Conservation (phyloP, 2,797 vertebrate species). For the Miichthys miiuy region DNA sequence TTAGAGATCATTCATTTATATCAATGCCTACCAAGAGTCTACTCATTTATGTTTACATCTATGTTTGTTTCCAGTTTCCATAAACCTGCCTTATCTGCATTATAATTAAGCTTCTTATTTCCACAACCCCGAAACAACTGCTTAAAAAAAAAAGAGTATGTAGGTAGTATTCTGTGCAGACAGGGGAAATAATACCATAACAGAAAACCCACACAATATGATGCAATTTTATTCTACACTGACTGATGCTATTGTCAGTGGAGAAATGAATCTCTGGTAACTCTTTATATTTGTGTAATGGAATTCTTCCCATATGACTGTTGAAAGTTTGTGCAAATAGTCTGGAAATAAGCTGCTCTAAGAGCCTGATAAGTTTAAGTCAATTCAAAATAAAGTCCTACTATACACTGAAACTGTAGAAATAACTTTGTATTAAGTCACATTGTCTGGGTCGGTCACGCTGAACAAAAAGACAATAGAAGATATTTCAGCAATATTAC, state of each 20-base stretch:
- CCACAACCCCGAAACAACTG: background rate
- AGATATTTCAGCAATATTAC: background rate
- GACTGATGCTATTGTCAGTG: background rate
- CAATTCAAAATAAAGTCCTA: background rate
- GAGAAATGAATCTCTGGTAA: conserved; percentile 7
- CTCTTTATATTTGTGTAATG: background rate
- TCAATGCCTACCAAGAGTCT: background rate
- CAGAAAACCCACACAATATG: background rate
- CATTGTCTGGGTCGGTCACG: background rate
- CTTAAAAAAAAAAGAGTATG: background rate
- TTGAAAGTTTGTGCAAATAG: background rate
- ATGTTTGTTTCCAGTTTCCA: background rate
- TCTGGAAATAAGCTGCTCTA: background rate
- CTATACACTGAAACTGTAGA: background rate
- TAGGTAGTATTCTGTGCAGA: background rate
- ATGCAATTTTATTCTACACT: background rate
- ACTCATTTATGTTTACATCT: background rate
- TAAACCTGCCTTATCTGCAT: conserved; percentile 6
- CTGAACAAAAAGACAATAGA: background rate
- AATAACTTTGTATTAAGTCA: background rate
- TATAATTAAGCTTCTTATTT: background rate
- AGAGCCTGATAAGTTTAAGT: background rate
- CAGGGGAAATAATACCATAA: too few species aligned
- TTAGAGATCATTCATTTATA: conserved; percentile 13
- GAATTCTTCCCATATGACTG: background rate